Evolutionary conservation across 2,113 vertebrate species (phyloP).

Genomic region (Kobus ellipsiprymnus): DNA sequence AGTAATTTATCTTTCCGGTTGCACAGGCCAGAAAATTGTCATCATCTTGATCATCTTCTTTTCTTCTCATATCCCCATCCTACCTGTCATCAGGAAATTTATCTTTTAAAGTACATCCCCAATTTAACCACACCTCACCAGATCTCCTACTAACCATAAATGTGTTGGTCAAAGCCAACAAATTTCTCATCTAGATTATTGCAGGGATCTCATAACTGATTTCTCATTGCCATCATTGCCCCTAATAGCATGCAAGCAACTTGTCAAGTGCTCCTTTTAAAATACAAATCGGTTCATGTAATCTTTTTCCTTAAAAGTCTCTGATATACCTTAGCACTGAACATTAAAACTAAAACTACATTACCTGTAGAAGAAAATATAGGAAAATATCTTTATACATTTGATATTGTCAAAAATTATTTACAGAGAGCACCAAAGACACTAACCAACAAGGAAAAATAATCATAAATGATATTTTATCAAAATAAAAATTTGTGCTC

Average conservation of each 20-base stretch:
- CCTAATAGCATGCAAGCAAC: neutral
- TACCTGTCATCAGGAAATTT: neutral
- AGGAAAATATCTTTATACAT: neutral
- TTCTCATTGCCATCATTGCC: neutral
- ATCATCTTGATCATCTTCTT: neutral
- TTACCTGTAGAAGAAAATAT: neutral
- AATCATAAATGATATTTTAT: neutral
- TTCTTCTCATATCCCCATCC: neutral
- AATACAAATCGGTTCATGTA: neutral
- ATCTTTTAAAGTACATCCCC: neutral
- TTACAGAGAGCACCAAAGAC: neutral
- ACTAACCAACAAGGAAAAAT: neutral
- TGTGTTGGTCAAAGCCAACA: neutral
- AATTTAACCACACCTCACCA: neutral
- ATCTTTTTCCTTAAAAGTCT: neutral
- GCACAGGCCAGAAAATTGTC: neutral
- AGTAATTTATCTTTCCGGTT: neutral
- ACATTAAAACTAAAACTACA: neutral
- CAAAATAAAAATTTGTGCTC: neutral
- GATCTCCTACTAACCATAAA: too few species aligned
- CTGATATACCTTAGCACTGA: neutral
- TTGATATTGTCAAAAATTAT: neutral
- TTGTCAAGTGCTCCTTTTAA: neutral
- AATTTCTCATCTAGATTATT: neutral
- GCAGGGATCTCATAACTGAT: neutral